Conservation (phyloP, 2,888 invertebrate genomes). For the Eupithecia pulchellata region DNA sequence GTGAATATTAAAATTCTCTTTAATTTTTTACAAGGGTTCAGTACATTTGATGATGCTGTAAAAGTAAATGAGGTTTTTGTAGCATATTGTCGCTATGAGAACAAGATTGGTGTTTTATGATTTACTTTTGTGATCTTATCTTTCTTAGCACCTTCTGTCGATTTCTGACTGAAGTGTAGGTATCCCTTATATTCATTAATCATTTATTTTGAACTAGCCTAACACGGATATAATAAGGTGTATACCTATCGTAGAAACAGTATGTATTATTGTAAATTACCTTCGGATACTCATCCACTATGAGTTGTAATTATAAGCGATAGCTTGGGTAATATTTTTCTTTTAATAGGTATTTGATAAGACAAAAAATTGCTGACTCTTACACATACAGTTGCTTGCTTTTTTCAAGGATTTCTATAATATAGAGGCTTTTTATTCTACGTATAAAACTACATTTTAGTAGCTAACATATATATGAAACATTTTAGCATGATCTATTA, state of each 20-base stretch:
- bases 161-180: background rate
- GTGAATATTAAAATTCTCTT: constrained; percentile 52
- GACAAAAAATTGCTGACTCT: too few relatives aligned
- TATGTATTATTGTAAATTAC: too few relatives aligned
- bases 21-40: constrained; percentile 39
- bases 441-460: background rate
- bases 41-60: constrained; percentile 28
- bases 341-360: background rate
- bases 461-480: too few relatives aligned
- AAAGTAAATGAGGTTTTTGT: constrained; percentile 26
- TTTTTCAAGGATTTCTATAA: background rate
- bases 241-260: too few relatives aligned
- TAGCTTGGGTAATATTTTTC: background rate
- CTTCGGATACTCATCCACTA: background rate
- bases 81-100: constrained; percentile 5
- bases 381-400: background rate
- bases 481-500: too few relatives aligned
- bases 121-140: background rate
- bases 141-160: background rate
- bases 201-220: too few relatives aligned
- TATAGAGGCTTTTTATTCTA: background rate
- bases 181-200: too few relatives aligned
- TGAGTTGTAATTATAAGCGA: background rate
- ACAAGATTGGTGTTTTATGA: constrained; percentile 2
- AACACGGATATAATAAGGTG: too few relatives aligned